A percentile compares a stretch with the other conserved stretches of the same genome.
These are phyloP conservation scores for Neomonachus schauinslandi DNA, from an alignment of 2,113 vertebrate genomes.

Conservation along the genomic window DNA sequence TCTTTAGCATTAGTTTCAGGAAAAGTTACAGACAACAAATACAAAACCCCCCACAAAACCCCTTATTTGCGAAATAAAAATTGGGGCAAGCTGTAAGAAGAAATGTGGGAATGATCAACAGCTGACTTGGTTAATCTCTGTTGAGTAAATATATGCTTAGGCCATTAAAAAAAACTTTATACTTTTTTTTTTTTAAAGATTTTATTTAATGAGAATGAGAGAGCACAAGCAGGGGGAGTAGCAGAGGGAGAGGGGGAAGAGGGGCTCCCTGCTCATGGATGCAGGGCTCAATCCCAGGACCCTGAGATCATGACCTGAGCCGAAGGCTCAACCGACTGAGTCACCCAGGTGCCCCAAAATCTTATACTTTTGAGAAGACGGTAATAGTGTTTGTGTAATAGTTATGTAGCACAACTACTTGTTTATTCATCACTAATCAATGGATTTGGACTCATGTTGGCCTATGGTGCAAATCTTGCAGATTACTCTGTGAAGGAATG, in stretches of 20 bases:
- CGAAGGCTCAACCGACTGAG: no score
- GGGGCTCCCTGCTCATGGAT: no score
- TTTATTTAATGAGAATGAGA: no score
- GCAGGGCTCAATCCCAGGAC: no score
- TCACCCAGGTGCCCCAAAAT: background rate
- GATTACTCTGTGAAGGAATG: background rate
- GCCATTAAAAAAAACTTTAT: background rate
- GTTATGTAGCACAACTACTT: background rate
- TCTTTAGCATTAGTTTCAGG: conserved; percentile 32
- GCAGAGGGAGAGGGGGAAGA: no score
- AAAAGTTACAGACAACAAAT: conserved; percentile 33
- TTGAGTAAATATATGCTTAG: background rate
- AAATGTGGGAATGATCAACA: background rate
- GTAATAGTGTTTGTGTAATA: background rate
- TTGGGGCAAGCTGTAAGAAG: background rate
- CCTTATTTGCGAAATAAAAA: background rate
- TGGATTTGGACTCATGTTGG: background rate
- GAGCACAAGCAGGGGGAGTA: no score
- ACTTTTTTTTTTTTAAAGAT: no score
- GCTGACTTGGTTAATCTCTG: background rate
- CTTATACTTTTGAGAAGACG: background rate
- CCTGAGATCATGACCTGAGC: no score
- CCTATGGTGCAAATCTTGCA: conserved; percentile 15
- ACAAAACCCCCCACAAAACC: background rate
- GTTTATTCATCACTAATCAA: background rate